A percentile compares a stretch with the other conserved stretches of the same genome.
Conservation (phyloP, 2,888 invertebrate species). For the Tipula helvola region DNA sequence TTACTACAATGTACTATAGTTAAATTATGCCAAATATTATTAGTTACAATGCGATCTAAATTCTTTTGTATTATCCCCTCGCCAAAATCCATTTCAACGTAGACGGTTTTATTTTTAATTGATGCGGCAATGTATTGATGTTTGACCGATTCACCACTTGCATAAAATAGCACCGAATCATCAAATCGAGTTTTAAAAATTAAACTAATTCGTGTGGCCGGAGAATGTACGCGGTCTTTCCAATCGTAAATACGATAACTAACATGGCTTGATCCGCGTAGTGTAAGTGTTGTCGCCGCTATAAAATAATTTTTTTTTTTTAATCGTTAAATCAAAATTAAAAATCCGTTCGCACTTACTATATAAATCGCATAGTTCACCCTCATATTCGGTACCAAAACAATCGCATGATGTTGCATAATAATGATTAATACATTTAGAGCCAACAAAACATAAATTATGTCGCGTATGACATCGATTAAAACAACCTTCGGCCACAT, state of each 20-base stretch:
- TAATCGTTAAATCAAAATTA: too few species aligned
- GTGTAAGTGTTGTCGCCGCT: constrained; percentile 78
- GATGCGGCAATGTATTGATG: constrained; percentile 85
- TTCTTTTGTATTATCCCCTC: constrained; percentile 57
- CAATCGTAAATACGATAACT: constrained; percentile 87
- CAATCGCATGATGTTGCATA: constrained; percentile 83
- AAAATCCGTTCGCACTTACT: constrained; percentile 43
- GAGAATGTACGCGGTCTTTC: constrained; percentile 82
- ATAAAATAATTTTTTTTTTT: constrained; percentile 16
- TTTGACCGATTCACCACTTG: constrained; percentile 73
- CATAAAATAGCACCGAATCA: constrained; percentile 85
- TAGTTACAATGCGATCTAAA: constrained; percentile 55
- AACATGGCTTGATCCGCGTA: constrained; percentile 84
- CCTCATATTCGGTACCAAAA: constrained; percentile 84
- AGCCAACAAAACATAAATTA: constrained; percentile 78
- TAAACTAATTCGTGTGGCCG: constrained; percentile 74
- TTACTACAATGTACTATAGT: constrained; percentile 72
- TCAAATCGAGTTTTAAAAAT: constrained; percentile 84
- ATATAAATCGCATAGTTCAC: constrained; percentile 80
- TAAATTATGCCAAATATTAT: constrained; percentile 79
- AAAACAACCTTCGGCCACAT: constrained; percentile 79
- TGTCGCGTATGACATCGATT: constrained; percentile 69
- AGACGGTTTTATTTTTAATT: constrained; percentile 68
- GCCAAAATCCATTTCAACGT: constrained; percentile 79
- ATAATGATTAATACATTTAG: constrained; percentile 84